Percentiles rank a stretch among this genome's conserved stretches.
Evolutionary conservation across 2,113 vertebrate genomes (phyloP).

Genomic region (Calidris pugnax): DNA sequence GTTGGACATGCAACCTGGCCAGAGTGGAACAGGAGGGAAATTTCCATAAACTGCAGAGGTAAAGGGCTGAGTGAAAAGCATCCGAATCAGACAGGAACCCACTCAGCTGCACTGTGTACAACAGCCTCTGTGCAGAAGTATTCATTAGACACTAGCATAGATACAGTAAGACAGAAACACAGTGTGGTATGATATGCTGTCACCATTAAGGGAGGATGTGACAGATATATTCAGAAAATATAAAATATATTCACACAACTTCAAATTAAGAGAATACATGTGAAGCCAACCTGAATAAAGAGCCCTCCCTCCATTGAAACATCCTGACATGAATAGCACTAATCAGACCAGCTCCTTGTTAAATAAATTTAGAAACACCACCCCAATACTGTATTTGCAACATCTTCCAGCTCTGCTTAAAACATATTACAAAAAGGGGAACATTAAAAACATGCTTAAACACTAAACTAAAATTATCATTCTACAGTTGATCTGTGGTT

Average conservation of each 20-base stretch:
- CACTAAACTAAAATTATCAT: neutral
- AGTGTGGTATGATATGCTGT: slow-evolving; percentile 3
- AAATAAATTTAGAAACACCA: neutral
- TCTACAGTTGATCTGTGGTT: neutral
- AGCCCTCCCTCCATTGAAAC: neutral
- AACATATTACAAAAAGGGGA: neutral
- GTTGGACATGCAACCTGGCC: neutral
- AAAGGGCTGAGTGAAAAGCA: neutral
- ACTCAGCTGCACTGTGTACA: neutral
- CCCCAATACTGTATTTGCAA: neutral
- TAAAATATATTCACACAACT: slow-evolving; percentile 9
- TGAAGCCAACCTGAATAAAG: neutral
- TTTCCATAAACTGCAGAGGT: neutral
- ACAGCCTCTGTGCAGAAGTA: slow-evolving; percentile 18
- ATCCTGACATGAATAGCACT: neutral
- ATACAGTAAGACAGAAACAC: slow-evolving; percentile 25
- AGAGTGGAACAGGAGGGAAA: neutral
- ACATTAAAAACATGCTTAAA: neutral
- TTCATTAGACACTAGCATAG: slow-evolving; percentile 22
- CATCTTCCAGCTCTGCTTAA: neutral
- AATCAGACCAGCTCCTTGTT: slow-evolving; percentile 19
- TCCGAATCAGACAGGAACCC: neutral
- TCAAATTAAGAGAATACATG: neutral
- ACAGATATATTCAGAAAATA: slow-evolving; percentile 26
- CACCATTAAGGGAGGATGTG: slow-evolving; percentile 32